Evolutionary conservation across 1,140 invertebrate species (phyloP).

Genomic region (Drosophila tani): DNA sequence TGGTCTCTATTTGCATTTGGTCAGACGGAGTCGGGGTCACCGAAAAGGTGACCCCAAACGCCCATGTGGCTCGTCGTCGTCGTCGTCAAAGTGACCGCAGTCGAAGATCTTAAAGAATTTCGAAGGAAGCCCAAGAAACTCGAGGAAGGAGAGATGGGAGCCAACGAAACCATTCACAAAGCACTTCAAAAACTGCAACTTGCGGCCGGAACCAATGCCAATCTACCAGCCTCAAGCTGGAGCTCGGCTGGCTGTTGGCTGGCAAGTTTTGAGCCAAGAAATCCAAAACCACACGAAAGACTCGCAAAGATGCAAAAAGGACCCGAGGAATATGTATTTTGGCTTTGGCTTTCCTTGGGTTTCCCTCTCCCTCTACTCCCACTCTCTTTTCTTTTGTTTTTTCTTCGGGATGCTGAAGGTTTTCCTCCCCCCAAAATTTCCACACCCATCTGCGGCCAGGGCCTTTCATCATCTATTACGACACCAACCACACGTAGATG

Average conservation of each 20-base stretch:
- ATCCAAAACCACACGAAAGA: conserved; percentile 84
- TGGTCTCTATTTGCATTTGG: conserved; percentile 59
- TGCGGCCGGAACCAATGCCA: conserved; percentile 54
- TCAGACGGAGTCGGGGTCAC: conserved; percentile 1
- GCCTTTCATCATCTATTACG: conserved; percentile 77
- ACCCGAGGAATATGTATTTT: conserved; percentile 61
- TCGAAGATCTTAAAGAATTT: conserved; percentile 84
- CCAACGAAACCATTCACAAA: conserved; percentile 51
- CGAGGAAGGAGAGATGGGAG: conserved; percentile 21
- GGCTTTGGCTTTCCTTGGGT: conserved; percentile 41
- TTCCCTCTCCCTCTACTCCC: conserved; percentile 9
- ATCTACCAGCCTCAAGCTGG: conserved; percentile 10
- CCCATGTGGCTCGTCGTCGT: conserved; percentile 19
- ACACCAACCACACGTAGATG: conserved; percentile 63
- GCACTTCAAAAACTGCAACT: conserved; percentile 71
- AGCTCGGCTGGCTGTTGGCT: conserved; percentile 26
- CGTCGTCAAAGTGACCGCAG: conserved; percentile 82
- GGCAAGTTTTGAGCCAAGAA: conserved; percentile 75
- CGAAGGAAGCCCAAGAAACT: conserved; percentile 46
- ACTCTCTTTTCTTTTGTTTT: conserved; percentile 55
- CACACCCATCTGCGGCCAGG: conserved; percentile 44
- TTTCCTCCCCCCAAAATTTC: neutral
- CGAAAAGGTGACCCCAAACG: conserved; percentile 25
- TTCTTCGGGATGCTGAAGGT: conserved; percentile 8
- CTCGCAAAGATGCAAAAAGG: conserved; percentile 74